Base-by-base conservation (phyloP, 2,113 vertebrate species). In the Panurus biarmicus region DNA sequence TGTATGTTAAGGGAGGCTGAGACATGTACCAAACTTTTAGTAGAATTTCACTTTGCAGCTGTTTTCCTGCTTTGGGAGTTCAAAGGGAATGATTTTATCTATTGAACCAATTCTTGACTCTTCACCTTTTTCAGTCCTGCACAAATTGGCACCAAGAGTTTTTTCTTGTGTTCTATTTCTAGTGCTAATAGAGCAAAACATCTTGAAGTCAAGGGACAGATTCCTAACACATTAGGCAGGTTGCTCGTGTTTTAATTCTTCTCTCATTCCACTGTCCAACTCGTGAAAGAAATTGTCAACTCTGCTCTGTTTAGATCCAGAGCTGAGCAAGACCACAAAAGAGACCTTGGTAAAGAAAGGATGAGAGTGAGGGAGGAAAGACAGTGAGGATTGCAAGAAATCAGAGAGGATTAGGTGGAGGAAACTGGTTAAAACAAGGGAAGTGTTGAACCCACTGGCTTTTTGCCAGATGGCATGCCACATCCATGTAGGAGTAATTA, bases 401-500 rank as follows among this genome's bases (percentile, higher is more conserved):
- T 66, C 15, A 17, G 29, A 89, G 40, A 50, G 9, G 9, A 38
- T 40, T 7, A 71, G 14, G 28, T 40, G 58, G 45, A 89, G 28
- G 29, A 87, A 78, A 36, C 28, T 58, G 33, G 10, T 82, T 79
- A 58, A 71, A 92, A 79, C 38, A 75, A 73, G n/a, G n/a, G n/a
- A n/a, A n/a, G n/a, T n/a, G n/a, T n/a, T n/a, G n/a, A n/a, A n/a
- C n/a, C n/a, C n/a, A n/a, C n/a, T n/a, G n/a, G n/a, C n/a, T n/a
- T n/a, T n/a, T n/a, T n/a, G n/a, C n/a, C n/a, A n/a, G n/a, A n/a
- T n/a, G 42, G 26, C 2, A 1, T 28, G 56, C 64, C 12, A 12
- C 0, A 1, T 80, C 50, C n/a, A 23, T 8, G 3, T 3, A 3
- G 50, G 50, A 89, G 25, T 10, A 44, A 31, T 9, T n/a, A 6